A percentile compares a stretch with the other conserved stretches of the same genome.
These are phyloP conservation scores for Thecocarcelia acutangulata DNA, from an alignment of 2,888 invertebrate species.

Conservation along the genomic window DNA sequence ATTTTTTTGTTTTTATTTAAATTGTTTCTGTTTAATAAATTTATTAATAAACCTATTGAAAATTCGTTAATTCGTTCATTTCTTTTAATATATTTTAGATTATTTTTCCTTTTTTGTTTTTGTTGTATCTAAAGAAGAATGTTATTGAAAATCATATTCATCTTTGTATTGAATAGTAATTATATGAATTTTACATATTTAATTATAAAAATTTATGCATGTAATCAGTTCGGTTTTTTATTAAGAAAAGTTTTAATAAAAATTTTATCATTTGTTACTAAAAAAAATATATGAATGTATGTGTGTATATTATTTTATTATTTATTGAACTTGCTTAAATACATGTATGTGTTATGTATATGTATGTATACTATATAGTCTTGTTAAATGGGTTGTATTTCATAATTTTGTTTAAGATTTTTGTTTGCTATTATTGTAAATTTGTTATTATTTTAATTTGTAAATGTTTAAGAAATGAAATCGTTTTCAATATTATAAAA, in stretches of 20 bases:
- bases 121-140: slow-evolving; percentile 9
- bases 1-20: slow-evolving; percentile 17
- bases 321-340: slow-evolving; percentile 49
- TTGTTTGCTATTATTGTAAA: slow-evolving; percentile 65
- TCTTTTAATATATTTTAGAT: slow-evolving; percentile 39
- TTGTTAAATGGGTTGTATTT: slow-evolving; percentile 46
- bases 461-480: slow-evolving; percentile 76
- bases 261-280: slow-evolving; percentile 34
- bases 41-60: slow-evolving; percentile 65
- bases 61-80: slow-evolving; percentile 69
- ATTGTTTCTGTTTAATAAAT: slow-evolving; percentile 19
- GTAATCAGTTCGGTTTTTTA: slow-evolving; percentile 61
- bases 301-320: slow-evolving; percentile 12
- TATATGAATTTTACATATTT: slow-evolving; percentile 42
- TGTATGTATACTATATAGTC: slow-evolving; percentile 36
- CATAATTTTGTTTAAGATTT: slow-evolving; percentile 42
- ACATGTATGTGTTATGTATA: slow-evolving; percentile 32
- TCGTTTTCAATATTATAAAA: slow-evolving; percentile 61
- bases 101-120: slow-evolving; percentile 8
- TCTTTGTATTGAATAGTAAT: slow-evolving; percentile 9
- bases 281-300: slow-evolving; percentile 21
- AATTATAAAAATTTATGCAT: slow-evolving; percentile 41
- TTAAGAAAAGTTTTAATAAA: slow-evolving; percentile 53
- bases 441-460: slow-evolving; percentile 72
- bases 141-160: slow-evolving; percentile 26